Percentiles rank a stretch among this genome's conserved stretches.
phyloP scores from a whole-genome alignment of 2,888 invertebrate species.

The Drosophila antonietae region DNA sequence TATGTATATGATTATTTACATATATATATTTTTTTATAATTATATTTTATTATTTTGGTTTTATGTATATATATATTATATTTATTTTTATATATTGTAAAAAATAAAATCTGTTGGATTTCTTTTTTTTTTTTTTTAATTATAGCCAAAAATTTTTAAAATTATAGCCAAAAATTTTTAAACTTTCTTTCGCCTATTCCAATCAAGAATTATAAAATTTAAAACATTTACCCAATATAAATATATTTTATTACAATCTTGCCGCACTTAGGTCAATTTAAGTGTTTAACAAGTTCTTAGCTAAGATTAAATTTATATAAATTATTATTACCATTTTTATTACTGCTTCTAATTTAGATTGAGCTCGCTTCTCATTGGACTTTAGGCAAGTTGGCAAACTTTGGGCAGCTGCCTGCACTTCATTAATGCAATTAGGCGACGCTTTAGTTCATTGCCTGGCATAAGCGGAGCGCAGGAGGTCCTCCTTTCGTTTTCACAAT shows the following conservation, averaged over 20 bases:
- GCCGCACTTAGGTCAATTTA: neutral
- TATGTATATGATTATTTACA: too few relatives aligned
- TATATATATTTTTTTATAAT: too few relatives aligned
- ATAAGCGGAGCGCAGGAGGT: constrained; percentile 1
- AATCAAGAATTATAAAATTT: neutral
- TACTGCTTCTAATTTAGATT: neutral
- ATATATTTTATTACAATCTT: too few relatives aligned
- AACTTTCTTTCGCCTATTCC: neutral
- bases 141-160: too few relatives aligned
- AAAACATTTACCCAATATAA: neutral
- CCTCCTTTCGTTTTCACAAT: constrained; percentile 42
- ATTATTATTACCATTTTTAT: neutral
- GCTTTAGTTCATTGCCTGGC: constrained; percentile 36
- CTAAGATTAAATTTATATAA: neutral
- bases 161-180: too few relatives aligned
- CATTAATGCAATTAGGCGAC: constrained; percentile 43
- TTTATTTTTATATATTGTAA: too few relatives aligned
- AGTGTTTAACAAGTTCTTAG: neutral
- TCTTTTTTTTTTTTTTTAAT: too few relatives aligned
- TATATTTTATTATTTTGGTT: too few relatives aligned
- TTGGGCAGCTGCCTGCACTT: constrained; percentile 21
- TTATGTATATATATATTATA: too few relatives aligned
- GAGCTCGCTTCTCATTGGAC: neutral
- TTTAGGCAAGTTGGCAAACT: constrained; percentile 12
- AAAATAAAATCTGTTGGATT: too few relatives aligned